These are phyloP conservation scores for Oryzias sinensis DNA, from an alignment of 2,797 vertebrate genomes.

Conservation along the genomic window DNA sequence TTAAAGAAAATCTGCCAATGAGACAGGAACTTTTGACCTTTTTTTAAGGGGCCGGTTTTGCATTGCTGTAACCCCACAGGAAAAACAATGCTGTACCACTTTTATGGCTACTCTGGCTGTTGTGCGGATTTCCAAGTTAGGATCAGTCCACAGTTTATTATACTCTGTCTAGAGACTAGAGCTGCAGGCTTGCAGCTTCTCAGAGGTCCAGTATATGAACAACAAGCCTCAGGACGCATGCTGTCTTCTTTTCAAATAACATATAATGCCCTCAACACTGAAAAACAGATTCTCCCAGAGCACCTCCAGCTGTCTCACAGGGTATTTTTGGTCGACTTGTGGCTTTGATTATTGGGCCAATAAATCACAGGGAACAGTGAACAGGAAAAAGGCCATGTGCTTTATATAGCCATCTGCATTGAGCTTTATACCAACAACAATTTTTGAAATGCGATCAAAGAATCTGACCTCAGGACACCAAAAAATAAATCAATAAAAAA, in stretches of 20 bases:
- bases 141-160: conserved; percentile 23
- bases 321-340: conserved; percentile 49
- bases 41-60: no score
- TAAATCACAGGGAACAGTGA: conserved; percentile 52
- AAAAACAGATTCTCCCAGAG: conserved; percentile 48
- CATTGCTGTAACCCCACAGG: not conserved
- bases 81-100: not conserved
- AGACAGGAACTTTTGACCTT: no score
- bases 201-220: conserved; percentile 19
- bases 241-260: conserved; percentile 56
- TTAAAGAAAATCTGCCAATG: no score
- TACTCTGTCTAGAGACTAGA: conserved; percentile 31
- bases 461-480: conserved; percentile 30
- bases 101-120: conserved; percentile 1
- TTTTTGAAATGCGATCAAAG: conserved; percentile 37
- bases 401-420: conserved; percentile 40
- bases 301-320: conserved; percentile 26
- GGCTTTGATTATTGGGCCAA: conserved; percentile 61
- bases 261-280: conserved; percentile 52
- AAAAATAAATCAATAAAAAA: conserved; percentile 1
- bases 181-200: conserved; percentile 33
- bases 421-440: conserved; percentile 44
- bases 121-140: conserved; percentile 24
- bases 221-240: conserved; percentile 46
- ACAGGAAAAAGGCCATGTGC: conserved; percentile 13